Conservation (phyloP, 2,113 vertebrate species). For the Ursus arctos region DNA sequence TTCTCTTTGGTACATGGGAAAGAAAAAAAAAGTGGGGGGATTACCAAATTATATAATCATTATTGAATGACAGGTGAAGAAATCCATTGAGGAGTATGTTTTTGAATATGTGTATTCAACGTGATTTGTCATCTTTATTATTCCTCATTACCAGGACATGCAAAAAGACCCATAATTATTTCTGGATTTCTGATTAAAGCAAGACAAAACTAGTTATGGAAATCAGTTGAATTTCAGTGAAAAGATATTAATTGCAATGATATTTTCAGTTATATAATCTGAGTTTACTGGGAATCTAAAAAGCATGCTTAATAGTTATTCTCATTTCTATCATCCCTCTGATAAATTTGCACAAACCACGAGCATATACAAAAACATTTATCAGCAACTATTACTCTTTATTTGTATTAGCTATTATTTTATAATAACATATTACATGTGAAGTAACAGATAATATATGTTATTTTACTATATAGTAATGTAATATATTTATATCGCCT, state of each 20-base stretch:
- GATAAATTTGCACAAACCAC: constrained; percentile 58
- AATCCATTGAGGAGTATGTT: background rate
- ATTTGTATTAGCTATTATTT: constrained; percentile 51
- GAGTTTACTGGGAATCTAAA: constrained; percentile 76
- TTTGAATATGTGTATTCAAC: background rate
- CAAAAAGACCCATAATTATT: constrained; percentile 68
- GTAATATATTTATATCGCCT: constrained; percentile 2
- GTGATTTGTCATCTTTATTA: constrained; percentile 64
- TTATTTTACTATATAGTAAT: background rate
- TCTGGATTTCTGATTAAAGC: constrained; percentile 69
- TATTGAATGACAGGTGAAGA: background rate
- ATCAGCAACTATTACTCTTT: background rate
- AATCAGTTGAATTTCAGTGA: constrained; percentile 71
- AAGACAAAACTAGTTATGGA: constrained; percentile 72
- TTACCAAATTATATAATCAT: background rate
- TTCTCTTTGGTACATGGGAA: background rate
- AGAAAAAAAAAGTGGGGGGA: background rate
- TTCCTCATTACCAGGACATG: constrained; percentile 72
- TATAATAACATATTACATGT: background rate
- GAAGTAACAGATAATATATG: background rate
- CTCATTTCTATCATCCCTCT: constrained; percentile 43
- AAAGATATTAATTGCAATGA: background rate
- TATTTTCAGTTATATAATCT: background rate
- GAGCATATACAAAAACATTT: constrained; percentile 51
- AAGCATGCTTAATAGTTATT: constrained; percentile 39